A percentile compares a stretch with the other conserved stretches of the same genome.
Evolutionary conservation across 1,140 invertebrate species (phyloP).

Genomic region (Lasioglossum baleicum): DNA sequence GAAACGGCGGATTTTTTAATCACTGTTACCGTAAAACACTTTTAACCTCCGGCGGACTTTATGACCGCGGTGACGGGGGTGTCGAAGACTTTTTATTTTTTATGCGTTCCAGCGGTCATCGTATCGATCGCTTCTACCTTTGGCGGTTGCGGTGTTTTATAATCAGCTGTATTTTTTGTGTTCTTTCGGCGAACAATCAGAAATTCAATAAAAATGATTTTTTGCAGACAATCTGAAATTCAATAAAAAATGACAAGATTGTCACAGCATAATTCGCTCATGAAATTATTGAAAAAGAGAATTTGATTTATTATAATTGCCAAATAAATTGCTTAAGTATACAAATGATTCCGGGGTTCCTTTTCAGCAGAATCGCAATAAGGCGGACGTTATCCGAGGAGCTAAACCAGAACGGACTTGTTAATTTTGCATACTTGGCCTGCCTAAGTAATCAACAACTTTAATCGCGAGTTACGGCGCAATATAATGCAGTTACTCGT

Average conservation of each 20-base stretch:
- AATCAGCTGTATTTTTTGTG: too few species aligned
- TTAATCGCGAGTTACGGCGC: slow-evolving; percentile 47
- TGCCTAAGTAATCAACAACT: slow-evolving; percentile 42
- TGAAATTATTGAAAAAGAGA: too few species aligned
- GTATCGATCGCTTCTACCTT: too few species aligned
- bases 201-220: too few species aligned
- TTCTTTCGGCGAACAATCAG: too few species aligned
- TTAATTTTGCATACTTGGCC: slow-evolving; percentile 35
- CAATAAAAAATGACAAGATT: too few species aligned
- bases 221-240: too few species aligned
- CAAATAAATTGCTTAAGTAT: background rate
- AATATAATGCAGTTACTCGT: slow-evolving; percentile 46
- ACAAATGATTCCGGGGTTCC: background rate
- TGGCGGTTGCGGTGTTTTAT: too few species aligned
- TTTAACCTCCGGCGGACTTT: background rate
- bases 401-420: slow-evolving; percentile 27
- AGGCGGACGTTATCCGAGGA: background rate
- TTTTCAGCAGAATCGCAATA: background rate
- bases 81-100: too few species aligned
- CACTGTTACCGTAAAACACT: background rate
- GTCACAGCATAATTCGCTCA: too few species aligned
- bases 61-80: background rate
- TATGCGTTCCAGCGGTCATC: too few species aligned
- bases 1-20: slow-evolving; percentile 7
- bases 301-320: too few species aligned